Base-by-base conservation (phyloP, 2,113 vertebrate genomes). In the Aspiorhynchus laticeps region DNA sequence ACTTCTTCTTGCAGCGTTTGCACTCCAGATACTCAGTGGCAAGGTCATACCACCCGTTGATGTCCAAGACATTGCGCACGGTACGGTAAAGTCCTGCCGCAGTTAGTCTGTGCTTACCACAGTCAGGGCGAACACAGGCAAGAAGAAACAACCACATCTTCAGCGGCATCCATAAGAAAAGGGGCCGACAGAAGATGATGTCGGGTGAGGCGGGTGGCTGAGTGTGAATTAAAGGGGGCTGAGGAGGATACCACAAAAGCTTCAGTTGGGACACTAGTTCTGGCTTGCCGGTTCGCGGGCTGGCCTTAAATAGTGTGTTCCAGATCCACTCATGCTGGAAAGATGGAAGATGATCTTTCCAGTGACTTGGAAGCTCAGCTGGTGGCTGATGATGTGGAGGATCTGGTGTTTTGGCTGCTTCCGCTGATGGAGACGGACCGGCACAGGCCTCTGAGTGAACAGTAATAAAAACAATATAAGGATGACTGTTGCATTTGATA, bases 221-320 rank as follows among this genome's bases (percentile, higher is more conserved):
- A 14, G 28, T 73, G 17, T 76, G 69, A 53, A 85, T 36, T 9
- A 36, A 33, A 46, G 24, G 21, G 48, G 67, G 26, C 83, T 75
- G 65, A 73, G 83, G 83, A 75, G 83, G 71, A 53, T 53, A 56
- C 73, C 73, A 85, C 84, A 73, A 85, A 36, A 75, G 73, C 21
- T 53, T 53, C 71, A 63, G 73, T 28, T 76, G 51, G 41, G 69
- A 7, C 46, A 36, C 53, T 56, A 85, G 73, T 73, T 75, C 84
- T 59, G 46, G 4, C 53, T 85, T 77, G 7, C 84, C 84, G 4
- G 56, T 63, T 81, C 33, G 1, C 7, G 4, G 5, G 53, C 41
- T n/a, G 36, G 36, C 71, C 21, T 24, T n/a, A n/a, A 74, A 74
- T 41, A 41, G 31, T 38, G 69, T 41, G 36, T 73, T 74, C 19